Conservation (phyloP, 2,888 invertebrate species). For the Atethmia centrago region DNA sequence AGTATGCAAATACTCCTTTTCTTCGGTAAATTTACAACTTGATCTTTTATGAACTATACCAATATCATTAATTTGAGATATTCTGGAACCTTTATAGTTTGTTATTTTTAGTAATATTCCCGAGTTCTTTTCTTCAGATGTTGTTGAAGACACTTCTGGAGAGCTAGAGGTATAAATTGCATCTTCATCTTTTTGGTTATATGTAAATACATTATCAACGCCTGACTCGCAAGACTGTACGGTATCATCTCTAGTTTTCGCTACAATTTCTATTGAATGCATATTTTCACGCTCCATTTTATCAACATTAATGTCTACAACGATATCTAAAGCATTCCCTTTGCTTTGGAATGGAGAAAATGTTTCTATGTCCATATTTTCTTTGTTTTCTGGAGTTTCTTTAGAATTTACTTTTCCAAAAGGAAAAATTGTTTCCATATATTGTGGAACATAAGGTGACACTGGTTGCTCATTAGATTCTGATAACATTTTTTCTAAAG, state of each 20-base stretch:
- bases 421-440: conserved; percentile 56
- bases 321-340: conserved; percentile 54
- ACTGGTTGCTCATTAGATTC: conserved; percentile 69
- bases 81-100: conserved; percentile 82
- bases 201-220: conserved; percentile 74
- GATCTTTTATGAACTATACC: conserved; percentile 68
- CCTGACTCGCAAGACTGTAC: conserved; percentile 78
- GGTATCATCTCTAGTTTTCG: conserved; percentile 68
- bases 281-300: conserved; percentile 52
- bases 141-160: conserved; percentile 87
- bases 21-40: conserved; percentile 83
- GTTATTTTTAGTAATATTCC: conserved; percentile 85
- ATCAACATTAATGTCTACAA: conserved; percentile 61
- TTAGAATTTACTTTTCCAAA: conserved; percentile 54
- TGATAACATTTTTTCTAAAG: conserved; percentile 75
- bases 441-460: conserved; percentile 61
- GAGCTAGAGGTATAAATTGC: conserved; percentile 78
- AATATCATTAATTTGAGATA: conserved; percentile 81
- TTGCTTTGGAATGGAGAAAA: conserved; percentile 59
- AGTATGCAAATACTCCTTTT: conserved; percentile 76
- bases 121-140: conserved; percentile 85
- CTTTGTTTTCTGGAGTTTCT: conserved; percentile 69
- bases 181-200: conserved; percentile 69
- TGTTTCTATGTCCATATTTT: conserved; percentile 66
- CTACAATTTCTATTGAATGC: conserved; percentile 40